These are phyloP conservation scores for Branchellion lobata DNA, from an alignment of 2,888 invertebrate species.

Conservation along the genomic window DNA sequence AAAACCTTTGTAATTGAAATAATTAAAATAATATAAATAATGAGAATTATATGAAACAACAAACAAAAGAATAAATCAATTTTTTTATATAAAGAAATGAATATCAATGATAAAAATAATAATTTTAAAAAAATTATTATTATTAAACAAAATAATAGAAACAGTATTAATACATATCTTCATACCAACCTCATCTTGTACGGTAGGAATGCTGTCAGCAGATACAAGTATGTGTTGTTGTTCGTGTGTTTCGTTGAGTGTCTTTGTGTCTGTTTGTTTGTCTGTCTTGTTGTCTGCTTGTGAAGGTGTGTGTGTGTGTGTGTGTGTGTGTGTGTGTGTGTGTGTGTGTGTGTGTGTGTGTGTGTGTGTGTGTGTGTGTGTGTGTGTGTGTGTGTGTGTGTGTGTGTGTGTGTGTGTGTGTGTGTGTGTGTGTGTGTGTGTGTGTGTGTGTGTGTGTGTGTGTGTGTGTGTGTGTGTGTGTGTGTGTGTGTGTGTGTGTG, in stretches of 20 bases:
- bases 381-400: conserved; percentile 23
- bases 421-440: conserved; percentile 36
- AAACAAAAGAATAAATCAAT: too few species aligned
- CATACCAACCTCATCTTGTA: conserved; percentile 10
- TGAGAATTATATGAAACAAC: too few species aligned
- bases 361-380: conserved; percentile 25
- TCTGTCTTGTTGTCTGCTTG: background rate
- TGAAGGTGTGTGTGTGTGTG: conserved; percentile 36
- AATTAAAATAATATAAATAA: too few species aligned
- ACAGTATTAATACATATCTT: too few species aligned
- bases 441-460: conserved; percentile 33
- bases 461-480: conserved; percentile 14
- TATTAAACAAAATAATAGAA: too few species aligned
- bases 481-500: conserved; percentile 35
- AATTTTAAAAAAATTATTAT: too few species aligned
- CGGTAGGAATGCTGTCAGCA: background rate
- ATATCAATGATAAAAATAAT: too few species aligned
- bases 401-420: conserved; percentile 36
- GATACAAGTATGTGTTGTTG: background rate
- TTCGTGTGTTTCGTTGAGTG: background rate
- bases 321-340: conserved; percentile 37
- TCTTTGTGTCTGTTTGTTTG: too few species aligned
- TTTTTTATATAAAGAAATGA: too few species aligned
- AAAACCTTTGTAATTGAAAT: background rate
- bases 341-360: conserved; percentile 35